A percentile compares a stretch with the other conserved stretches of the same genome.
phyloP scores from a whole-genome alignment of 2,113 vertebrate genomes.

The Rissa tridactyla region DNA sequence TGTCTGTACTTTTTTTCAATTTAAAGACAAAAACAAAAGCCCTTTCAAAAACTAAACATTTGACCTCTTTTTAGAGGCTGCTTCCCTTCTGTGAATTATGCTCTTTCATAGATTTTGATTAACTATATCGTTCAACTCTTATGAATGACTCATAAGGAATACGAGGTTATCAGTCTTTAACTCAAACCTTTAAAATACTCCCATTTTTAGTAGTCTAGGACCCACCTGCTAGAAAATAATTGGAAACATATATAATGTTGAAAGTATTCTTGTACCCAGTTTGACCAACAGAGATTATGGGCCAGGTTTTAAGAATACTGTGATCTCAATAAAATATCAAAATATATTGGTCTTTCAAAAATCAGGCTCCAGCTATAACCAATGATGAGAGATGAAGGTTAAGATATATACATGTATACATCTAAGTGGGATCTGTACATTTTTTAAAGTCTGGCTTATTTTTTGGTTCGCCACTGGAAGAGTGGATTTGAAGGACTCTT shows the following conservation, averaged over 20 bases:
- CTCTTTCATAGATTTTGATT: background rate
- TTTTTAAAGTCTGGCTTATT: background rate
- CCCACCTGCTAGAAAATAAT: background rate
- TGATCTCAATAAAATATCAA: background rate
- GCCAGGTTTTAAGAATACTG: background rate
- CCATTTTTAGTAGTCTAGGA: background rate
- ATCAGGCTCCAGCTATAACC: background rate
- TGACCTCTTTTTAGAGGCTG: background rate
- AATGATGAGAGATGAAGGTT: background rate
- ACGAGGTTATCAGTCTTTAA: background rate
- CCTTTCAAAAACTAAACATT: background rate
- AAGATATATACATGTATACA: background rate
- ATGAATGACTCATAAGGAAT: background rate
- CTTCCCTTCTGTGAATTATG: background rate
- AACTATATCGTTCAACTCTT: background rate
- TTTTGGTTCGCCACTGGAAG: background rate
- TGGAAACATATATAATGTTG: background rate
- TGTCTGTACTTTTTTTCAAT: background rate
- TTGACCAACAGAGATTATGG: background rate
- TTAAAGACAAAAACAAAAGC: background rate
- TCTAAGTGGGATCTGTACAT: background rate
- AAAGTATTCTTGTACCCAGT: background rate
- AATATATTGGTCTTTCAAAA: background rate
- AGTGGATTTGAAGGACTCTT: background rate
- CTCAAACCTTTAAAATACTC: background rate